Evolutionary conservation across 2,888 invertebrate genomes (phyloP).

Genomic region (Lysandra coridon): DNA sequence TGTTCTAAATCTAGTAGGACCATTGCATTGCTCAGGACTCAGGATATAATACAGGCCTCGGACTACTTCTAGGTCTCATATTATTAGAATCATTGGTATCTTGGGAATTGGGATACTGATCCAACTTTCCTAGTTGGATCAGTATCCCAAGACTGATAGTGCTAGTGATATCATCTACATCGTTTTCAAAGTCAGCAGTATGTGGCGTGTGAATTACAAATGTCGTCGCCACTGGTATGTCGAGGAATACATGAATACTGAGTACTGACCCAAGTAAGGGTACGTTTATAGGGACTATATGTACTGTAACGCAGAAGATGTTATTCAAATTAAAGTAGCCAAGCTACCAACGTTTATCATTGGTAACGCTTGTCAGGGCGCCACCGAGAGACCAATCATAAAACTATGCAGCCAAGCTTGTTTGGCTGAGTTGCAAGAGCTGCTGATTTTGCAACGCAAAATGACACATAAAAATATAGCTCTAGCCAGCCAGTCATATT

Average conservation of each 20-base stretch:
- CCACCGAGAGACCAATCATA: neutral
- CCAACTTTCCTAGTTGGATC: neutral
- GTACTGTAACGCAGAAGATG: neutral
- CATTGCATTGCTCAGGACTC: neutral
- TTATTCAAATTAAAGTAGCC: too few relatives aligned
- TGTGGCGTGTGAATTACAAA: neutral
- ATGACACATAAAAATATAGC: neutral
- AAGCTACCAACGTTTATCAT: too few relatives aligned
- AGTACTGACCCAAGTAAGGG: neutral
- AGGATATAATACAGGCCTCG: too few relatives aligned
- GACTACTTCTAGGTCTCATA: neutral
- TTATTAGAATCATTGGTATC: neutral
- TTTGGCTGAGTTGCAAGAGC: neutral
- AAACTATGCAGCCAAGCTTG: neutral
- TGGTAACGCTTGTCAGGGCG: neutral
- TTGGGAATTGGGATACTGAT: neutral
- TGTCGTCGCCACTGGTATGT: neutral
- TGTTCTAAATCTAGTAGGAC: neutral
- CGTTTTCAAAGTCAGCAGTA: neutral
- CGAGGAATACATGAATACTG: slow-evolving; percentile 6
- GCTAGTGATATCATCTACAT: slow-evolving; percentile 9
- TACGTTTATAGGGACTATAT: neutral
- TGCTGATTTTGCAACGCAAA: neutral
- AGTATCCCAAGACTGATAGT: neutral
- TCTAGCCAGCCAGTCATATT: neutral